Base-by-base conservation (phyloP, 2,888 invertebrate genomes). In the Metallyticus violacea region DNA sequence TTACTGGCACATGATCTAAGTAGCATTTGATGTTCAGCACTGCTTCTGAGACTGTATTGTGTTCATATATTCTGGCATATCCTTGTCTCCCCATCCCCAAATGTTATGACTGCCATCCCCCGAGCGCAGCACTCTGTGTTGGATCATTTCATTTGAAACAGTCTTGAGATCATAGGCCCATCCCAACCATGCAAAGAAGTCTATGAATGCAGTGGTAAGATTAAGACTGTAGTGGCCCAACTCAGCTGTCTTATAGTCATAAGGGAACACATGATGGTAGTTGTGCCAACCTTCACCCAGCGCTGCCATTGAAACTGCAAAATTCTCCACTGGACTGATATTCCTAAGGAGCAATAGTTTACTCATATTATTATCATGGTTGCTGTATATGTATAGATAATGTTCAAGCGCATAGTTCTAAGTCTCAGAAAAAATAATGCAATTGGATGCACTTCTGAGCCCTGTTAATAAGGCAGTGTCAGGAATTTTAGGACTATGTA, bases 161-260 rank as follows among this genome's bases (percentile, higher is more conserved):
- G 95, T 95, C 91, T 97, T 97, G 89, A 97, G 91, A 91, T 98
- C 97, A 91, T 97, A 97, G 0, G 97, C 97, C 95, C 96, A 96
- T 25, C 98, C 98, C 88, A 98, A 92, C 91, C 94, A 95, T 5
- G 91, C 92, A 90, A 91, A 91, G 80, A 91, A 89, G 89, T 93
- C 92, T 88, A 93, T 92, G 88, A 93, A 92, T 15, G 91, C 85
- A 6, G 92, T 92, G 4, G 93, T 92, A 4, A 91, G 87, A 88
- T 93, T 93, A 28, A 91, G 87, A 22, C 92, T 91, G 87, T 95
- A 92, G 85, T 93, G 91, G 0, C 89, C 89, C 79, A 89, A 84
- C 93, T 91, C 92, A 92, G 62, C 93, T 92, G 89, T 91, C 90
- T 79, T 91, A 90, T 87, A 90, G 88, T 86, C 90, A 89, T 92